Evolutionary conservation across 2,113 vertebrate genomes (phyloP).

Genomic region (Sylvia atricapilla): DNA sequence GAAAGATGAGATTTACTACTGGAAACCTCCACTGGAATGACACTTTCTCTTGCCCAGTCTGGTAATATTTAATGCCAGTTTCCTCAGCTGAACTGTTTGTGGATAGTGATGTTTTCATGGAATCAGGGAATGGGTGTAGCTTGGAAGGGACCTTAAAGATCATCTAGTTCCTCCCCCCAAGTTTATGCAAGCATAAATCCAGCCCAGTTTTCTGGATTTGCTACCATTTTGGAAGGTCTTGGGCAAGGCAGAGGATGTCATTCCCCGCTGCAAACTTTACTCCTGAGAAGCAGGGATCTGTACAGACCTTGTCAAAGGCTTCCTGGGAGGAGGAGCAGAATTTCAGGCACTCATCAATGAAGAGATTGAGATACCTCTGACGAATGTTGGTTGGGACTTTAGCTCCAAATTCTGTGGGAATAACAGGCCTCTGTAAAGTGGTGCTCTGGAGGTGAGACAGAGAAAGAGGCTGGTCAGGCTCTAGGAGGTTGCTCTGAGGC

Average conservation of each 20-base stretch:
- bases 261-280: background rate
- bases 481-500: background rate
- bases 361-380: conserved; percentile 94
- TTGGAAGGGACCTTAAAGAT: background rate
- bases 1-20: background rate
- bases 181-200: background rate
- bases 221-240: background rate
- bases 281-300: background rate
- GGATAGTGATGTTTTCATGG: background rate
- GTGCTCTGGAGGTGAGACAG: conserved; percentile 76
- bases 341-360: conserved; percentile 95
- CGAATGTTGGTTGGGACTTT: conserved; percentile 93
- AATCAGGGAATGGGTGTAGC: background rate
- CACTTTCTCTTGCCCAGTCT: background rate
- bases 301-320: conserved; percentile 87
- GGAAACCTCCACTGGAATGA: background rate
- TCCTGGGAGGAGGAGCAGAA: conserved; percentile 82
- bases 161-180: background rate
- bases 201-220: background rate
- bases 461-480: background rate
- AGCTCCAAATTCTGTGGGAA: conserved; percentile 92
- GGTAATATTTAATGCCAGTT: background rate
- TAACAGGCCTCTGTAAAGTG: conserved; percentile 87
- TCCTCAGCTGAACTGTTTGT: background rate
- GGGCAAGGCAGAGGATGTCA: background rate